Evolutionary conservation across 1,140 invertebrate species (phyloP).

Genomic region (Orussus abietinus): DNA sequence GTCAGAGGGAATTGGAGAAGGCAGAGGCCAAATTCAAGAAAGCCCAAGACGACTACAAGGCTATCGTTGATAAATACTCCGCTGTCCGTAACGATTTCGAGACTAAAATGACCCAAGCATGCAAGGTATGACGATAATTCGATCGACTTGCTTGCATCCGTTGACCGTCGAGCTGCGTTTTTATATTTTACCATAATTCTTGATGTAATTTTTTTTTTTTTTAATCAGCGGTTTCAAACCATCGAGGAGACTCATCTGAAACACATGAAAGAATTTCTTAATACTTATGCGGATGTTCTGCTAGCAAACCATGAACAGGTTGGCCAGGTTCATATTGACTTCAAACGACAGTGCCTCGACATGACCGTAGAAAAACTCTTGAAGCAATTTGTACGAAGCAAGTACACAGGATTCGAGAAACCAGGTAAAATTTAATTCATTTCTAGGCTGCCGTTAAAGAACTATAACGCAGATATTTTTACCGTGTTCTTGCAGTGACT

Average conservation of each 20-base stretch:
- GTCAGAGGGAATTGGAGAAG: slow-evolving; percentile 88
- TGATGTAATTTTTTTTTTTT: not conserved
- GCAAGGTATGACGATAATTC: slow-evolving; percentile 59
- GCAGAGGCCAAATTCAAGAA: slow-evolving; percentile 89
- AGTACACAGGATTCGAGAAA: slow-evolving; percentile 87
- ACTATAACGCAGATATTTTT: not conserved
- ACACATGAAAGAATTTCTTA: slow-evolving; percentile 94
- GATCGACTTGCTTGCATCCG: slow-evolving; percentile 5
- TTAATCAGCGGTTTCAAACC: slow-evolving; percentile 81
- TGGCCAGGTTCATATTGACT: slow-evolving; percentile 85
- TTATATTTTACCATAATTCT: slow-evolving; percentile 7
- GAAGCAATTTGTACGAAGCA: slow-evolving; percentile 84
- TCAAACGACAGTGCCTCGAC: slow-evolving; percentile 84
- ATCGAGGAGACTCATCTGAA: slow-evolving; percentile 87
- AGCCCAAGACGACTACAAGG: slow-evolving; percentile 89
- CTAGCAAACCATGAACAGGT: slow-evolving; percentile 86
- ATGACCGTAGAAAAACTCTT: slow-evolving; percentile 88
- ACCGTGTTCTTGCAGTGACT: not conserved
- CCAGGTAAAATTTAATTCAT: slow-evolving; percentile 61
- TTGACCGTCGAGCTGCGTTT: no score
- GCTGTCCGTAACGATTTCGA: slow-evolving; percentile 88
- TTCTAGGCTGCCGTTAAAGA: not conserved
- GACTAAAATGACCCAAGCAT: slow-evolving; percentile 89
- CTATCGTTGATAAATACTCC: slow-evolving; percentile 84
- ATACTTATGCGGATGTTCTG: slow-evolving; percentile 81